Evolutionary conservation across 2,113 vertebrate genomes (phyloP), one percentile per base, ranked within the genome.

Genomic region (Arizona elegans): DNA sequence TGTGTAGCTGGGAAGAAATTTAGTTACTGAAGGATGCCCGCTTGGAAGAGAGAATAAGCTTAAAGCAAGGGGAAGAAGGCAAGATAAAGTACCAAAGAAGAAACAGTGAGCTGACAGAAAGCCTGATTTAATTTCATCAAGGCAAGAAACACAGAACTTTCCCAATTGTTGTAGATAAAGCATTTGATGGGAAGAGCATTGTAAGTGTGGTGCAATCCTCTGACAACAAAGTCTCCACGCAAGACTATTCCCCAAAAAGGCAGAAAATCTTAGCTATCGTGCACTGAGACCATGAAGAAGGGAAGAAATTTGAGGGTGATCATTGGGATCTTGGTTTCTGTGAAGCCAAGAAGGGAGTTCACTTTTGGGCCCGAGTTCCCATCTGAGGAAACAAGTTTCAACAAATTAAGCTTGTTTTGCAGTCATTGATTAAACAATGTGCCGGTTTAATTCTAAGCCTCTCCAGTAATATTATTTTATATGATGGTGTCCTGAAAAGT

Each of bases 401-500:
- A 75, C 65, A 75, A 33, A 75, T 75, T 33, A 75, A 75, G 65
- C 15, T 75, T 33, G 13, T 17, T 33, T 75, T 75, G n/a, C n/a
- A 75, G n/a, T 19, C 65, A 33, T n/a, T 33, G 65, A 75, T 75
- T 75, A 75, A 75, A 75, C n/a, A 75, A 75, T 75, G 65, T 33
- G 26, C 59, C 59, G 3, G 59, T 38, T 56, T 43, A 89, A 58
- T 11, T 58, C 87, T 43, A 58, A 58, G 56, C 19, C 88, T 58
- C n/a, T 58, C n/a, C n/a, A 58, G n/a, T 38, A 43, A 24, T 38
- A 89, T 58, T 58, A n/a, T 89, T 58, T 89, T 43, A 38, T 38
- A 43, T 4, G 5, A 55, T 43, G 55, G 21, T 89, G 94, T 19
- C 11, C 65, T 89, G 56, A 96, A 97, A 50, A 15, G 93, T 89